phyloP scores from a whole-genome alignment of 2,113 vertebrate genomes.

The Scortum barcoo region DNA sequence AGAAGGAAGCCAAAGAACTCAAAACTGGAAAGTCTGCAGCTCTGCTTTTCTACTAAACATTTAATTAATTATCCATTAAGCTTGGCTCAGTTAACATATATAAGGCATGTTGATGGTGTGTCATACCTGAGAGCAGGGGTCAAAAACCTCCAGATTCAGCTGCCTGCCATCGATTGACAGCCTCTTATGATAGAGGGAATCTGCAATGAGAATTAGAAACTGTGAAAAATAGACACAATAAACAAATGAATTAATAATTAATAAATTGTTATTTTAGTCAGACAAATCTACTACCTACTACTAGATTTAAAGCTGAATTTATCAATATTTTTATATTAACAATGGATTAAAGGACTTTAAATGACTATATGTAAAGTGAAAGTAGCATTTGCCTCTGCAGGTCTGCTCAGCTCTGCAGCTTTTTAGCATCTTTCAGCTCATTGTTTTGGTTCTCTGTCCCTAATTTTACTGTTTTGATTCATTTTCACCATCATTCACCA shows the following conservation, averaged over 20 bases:
- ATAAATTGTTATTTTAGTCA: no score
- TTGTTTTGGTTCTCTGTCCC: background rate
- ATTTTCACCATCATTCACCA: background rate
- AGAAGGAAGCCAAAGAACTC: background rate
- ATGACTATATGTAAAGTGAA: no score
- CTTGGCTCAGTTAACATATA: background rate
- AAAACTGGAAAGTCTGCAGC: background rate
- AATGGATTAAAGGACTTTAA: background rate
- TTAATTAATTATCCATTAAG: background rate
- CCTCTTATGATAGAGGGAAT: slow-evolving; percentile 85
- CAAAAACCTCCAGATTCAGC: slow-evolving; percentile 85
- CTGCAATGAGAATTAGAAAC: slow-evolving; percentile 61
- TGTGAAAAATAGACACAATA: background rate
- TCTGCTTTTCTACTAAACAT: slow-evolving; percentile 21
- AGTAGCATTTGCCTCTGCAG: background rate
- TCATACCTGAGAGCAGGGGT: slow-evolving; percentile 84
- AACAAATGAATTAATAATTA: no score
- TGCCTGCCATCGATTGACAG: slow-evolving; percentile 84
- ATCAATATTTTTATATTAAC: background rate
- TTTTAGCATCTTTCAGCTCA: slow-evolving; percentile 1
- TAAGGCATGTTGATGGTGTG: background rate
- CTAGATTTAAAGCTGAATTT: background rate
- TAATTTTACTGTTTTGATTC: background rate
- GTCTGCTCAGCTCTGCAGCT: no score
- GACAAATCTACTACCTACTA: no score